Conservation (phyloP, 2,113 vertebrate species). For the Pterocles burchelli region DNA sequence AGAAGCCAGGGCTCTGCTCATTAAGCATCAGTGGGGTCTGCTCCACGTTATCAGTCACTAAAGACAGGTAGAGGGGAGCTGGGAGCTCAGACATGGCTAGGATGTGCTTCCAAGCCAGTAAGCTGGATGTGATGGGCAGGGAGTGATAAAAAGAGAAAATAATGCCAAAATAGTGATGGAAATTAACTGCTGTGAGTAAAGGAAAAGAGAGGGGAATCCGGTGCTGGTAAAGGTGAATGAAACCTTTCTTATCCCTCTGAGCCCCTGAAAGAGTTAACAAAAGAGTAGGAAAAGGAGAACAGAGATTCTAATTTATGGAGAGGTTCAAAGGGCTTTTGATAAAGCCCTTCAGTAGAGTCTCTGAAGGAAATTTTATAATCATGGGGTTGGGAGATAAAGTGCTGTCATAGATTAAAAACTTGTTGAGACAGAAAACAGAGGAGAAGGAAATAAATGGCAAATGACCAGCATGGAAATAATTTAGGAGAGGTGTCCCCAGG, state of each 20-base stretch:
- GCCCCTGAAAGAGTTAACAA: slow-evolving; percentile 66
- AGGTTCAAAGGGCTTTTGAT: slow-evolving; percentile 74
- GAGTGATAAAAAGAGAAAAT: not conserved
- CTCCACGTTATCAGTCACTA: not conserved
- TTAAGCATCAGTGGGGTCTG: not conserved
- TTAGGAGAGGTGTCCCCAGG: slow-evolving; percentile 62
- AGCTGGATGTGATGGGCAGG: not conserved
- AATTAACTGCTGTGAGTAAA: not conserved
- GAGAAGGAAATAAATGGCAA: slow-evolving; percentile 70
- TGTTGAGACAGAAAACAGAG: slow-evolving; percentile 73
- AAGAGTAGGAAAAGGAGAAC: slow-evolving; percentile 60
- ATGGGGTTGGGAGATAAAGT: slow-evolving; percentile 70
- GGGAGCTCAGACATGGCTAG: not conserved
- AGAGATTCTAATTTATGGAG: slow-evolving; percentile 74
- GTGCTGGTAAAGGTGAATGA: not conserved
- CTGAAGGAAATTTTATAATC: slow-evolving; percentile 74
- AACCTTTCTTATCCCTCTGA: not conserved
- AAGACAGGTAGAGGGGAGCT: not conserved
- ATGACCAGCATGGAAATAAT: slow-evolving; percentile 71
- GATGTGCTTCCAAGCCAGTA: not conserved
- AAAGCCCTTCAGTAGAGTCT: slow-evolving; percentile 70
- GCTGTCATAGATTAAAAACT: slow-evolving; percentile 74
- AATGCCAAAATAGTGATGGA: not conserved
- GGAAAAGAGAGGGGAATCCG: not conserved
- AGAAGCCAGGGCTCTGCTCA: not conserved